Evolutionary conservation across 2,888 invertebrate genomes (phyloP), one percentile per base, ranked within the genome.

Genomic region (Hetaerina titia): DNA sequence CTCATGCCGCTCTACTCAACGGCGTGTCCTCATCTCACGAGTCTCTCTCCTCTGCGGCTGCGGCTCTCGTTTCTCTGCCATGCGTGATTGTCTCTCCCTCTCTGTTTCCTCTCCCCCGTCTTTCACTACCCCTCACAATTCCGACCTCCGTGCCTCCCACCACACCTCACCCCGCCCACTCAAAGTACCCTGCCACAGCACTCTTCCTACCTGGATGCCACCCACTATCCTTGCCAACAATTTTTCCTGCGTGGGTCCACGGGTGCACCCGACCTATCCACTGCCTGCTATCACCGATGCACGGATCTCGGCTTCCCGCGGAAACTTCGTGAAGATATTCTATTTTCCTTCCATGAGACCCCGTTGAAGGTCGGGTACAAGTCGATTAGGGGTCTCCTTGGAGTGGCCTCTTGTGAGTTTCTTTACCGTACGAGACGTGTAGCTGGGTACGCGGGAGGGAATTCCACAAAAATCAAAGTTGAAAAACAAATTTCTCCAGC

Each of bases 1-100:
- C 9, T 31, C 64, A n/a, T 31, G 45, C n/a, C 45, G 56, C 64
- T 56, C 57, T 22, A n/a, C 13, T 11, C n/a, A 11, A 7, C 56
- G 58, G 58, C 89, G 56, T 58, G 57, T n/a, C 57, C n/a, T 58
- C 57, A 56, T 89, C 89, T 92, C 92, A 92, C 92, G 92, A 92
- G 56, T 92, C 92, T 22, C 45, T n/a, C 31, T 56, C 56, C 31
- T 45, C 56, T 60, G 69, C 22, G 63, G 63, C 45, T 31, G 64
- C 90, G 69, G 69, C 92, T 92, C 92, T 92, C 92, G 92, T 74
- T 92, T 69, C 90, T 90, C 45, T 69, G 64, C 92, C 92, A 74
- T 74, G 92, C 92, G 92, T 92, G 92, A 92, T 74, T 69, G 56
- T 19, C 90, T 90, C 63, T 90, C 90, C 19, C 64, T 13, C 25